Percentiles rank a stretch among this genome's conserved stretches.
phyloP scores from a whole-genome alignment of 1,140 invertebrate genomes.

The Calosoma granatense region DNA sequence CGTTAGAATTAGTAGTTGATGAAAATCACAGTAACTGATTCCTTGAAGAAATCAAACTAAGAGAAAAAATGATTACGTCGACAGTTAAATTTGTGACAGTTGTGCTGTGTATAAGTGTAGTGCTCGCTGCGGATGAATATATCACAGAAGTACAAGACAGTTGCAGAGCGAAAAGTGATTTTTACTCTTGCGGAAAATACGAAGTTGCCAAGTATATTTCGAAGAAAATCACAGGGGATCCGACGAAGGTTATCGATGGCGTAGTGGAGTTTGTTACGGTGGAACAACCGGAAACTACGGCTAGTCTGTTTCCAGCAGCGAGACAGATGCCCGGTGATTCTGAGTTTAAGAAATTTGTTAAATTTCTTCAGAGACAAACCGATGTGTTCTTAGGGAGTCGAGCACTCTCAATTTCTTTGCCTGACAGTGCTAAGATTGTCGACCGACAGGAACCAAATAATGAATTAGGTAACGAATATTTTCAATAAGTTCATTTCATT shows the following conservation, averaged over 20 bases:
- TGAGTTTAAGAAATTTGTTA: constrained; percentile 12
- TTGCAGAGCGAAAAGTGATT: not conserved
- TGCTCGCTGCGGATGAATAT: not conserved
- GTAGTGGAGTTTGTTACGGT: constrained; percentile 11
- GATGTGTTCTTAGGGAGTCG: constrained; percentile 10
- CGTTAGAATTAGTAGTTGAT: not conserved
- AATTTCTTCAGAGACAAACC: constrained; percentile 13
- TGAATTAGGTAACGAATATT: constrained; percentile 3
- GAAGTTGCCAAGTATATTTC: not conserved
- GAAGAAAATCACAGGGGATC: not conserved
- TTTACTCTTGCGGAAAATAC: not conserved
- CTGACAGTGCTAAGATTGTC: constrained; percentile 1
- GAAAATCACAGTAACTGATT: not conserved
- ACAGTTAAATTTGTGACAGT: not conserved
- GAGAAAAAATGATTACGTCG: not conserved
- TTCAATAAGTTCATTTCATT: not conserved
- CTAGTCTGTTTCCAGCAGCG: constrained; percentile 3
- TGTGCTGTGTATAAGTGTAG: not conserved
- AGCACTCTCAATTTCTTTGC: constrained; percentile 8
- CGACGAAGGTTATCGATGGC: not conserved
- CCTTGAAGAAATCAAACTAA: not conserved
- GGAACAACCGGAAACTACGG: not conserved
- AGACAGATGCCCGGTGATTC: constrained; percentile 6
- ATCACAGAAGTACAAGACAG: not conserved
- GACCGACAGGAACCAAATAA: not conserved